Evolutionary conservation across 2,888 invertebrate genomes (phyloP), one percentile per base, ranked within the genome.

Genomic region (Portevinia maculata): DNA sequence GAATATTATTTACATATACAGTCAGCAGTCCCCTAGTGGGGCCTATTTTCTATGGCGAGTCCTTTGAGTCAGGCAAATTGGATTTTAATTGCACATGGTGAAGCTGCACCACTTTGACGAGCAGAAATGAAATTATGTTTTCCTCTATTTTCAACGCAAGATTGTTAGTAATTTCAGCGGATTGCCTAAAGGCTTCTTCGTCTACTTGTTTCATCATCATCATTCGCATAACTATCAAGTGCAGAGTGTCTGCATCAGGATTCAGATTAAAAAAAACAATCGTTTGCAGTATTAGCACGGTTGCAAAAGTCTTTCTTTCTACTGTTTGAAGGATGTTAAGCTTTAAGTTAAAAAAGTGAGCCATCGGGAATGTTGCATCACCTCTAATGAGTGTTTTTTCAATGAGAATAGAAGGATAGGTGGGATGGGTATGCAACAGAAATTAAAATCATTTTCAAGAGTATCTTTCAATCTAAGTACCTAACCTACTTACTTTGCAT

Each of bases 21-120:
- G 11, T 34, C 11, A 34, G 11, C 46, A 46, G n/a, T 44, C 44
- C n/a, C n/a, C 41, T 21, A 34, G 24, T 39, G 39, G 55, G 8
- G 21, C 1, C 41, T 41, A 3, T 19, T 60, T 46, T 41, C 30
- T 44, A 13, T 32, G 24, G 11, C 19, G 17, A 41, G n/a, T 71
- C 44, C 71, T 71, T 62, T 71, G 60, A 62, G 46, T 17, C 13
- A n/a, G 17, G 19, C 6, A 28, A 37, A 52, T 46, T 46, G 53
- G 24, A 71, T 71, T 62, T 71, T 71, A 62, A 62, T 71, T 62
- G 52, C 46, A 71, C 52, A 53, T 17, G 44, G 44, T 46, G 28
- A 39, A 53, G n/a, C 30, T 73, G 73, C 62, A 44, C 7, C 15
- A 15, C 55, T 64, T 73, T 67, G 46, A 52, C 46, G 50, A 59